Conservation (phyloP, 1,140 invertebrate species). For the Pollicipes pollicipes region DNA sequence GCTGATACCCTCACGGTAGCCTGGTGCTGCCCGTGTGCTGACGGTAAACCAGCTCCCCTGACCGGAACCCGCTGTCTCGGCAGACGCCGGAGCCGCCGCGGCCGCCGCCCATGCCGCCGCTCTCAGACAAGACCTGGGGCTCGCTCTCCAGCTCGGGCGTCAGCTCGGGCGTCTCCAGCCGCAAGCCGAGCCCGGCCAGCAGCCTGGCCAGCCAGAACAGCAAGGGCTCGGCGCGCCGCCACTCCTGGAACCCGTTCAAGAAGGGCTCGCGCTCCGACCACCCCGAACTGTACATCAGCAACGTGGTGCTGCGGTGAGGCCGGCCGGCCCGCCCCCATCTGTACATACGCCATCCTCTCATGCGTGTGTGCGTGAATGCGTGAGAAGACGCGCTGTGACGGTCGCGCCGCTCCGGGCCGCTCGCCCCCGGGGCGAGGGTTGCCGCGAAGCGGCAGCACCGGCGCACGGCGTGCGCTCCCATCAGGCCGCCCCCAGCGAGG, state of each 20-base stretch:
- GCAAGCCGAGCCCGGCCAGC: conserved; percentile 36
- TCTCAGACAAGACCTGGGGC: conserved; percentile 7
- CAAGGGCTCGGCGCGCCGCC: conserved; percentile 27
- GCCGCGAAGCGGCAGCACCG: not conserved
- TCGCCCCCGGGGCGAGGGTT: not conserved
- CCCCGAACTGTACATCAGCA: conserved; percentile 29
- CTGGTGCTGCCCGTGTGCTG: not conserved
- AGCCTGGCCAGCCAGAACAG: conserved; percentile 35
- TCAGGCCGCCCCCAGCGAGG: not conserved
- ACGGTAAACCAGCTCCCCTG: no score
- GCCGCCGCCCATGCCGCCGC: conserved; percentile 15
- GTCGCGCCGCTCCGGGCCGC: not conserved
- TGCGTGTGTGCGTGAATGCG: not conserved
- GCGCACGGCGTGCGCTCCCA: no score
- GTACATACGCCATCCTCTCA: conserved; percentile 20
- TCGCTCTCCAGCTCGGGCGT: conserved; percentile 11
- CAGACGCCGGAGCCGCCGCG: conserved; percentile 14
- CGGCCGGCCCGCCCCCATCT: conserved; percentile 30
- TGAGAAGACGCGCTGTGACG: not conserved
- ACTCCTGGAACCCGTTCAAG: conserved; percentile 48
- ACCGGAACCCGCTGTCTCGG: not conserved
- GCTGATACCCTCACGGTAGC: no score
- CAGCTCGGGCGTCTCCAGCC: conserved; percentile 15
- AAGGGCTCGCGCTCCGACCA: conserved; percentile 31
- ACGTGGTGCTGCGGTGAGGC: conserved; percentile 38